These are phyloP conservation scores for Danaus melanippus DNA, from an alignment of 1,140 invertebrate genomes.

Conservation along the genomic window DNA sequence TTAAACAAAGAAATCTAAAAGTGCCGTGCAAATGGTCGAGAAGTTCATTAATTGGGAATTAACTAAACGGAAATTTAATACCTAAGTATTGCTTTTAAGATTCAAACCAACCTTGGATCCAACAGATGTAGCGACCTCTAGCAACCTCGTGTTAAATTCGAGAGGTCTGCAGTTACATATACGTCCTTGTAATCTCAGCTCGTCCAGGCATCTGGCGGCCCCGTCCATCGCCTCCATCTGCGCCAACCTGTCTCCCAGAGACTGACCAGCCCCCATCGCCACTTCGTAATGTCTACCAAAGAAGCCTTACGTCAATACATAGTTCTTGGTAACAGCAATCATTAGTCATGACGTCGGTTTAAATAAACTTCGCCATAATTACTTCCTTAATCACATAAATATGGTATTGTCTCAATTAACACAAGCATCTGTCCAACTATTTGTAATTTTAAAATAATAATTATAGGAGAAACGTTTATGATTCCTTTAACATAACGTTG, in stretches of 20 bases:
- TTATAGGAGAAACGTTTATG: no score
- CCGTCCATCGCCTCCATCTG: slow-evolving; percentile 93
- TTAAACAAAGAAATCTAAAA: no score
- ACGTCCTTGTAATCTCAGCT: slow-evolving; percentile 81
- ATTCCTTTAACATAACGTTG: background rate
- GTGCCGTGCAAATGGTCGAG: no score
- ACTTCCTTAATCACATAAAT: no score
- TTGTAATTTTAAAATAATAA: no score
- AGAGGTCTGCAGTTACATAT: slow-evolving; percentile 88
- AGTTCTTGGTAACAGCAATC: no score
- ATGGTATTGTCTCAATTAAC: no score
- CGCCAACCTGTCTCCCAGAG: slow-evolving; percentile 83
- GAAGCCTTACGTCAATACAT: background rate
- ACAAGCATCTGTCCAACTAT: no score
- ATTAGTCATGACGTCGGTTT: no score
- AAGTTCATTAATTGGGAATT: no score
- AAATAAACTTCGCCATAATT: no score
- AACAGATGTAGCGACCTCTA: slow-evolving; percentile 85
- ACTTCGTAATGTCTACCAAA: slow-evolving; percentile 81
- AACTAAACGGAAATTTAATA: no score
- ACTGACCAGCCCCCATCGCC: slow-evolving; percentile 85
- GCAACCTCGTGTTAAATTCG: slow-evolving; percentile 85
- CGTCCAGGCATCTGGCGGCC: slow-evolving; percentile 84
- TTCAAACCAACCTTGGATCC: slow-evolving; percentile 79
- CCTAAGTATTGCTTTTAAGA: background rate